Evolutionary conservation across 2,797 vertebrate genomes (phyloP), one percentile per base, ranked within the genome.

Genomic region (Lepidocolaptes lacrymiger): DNA sequence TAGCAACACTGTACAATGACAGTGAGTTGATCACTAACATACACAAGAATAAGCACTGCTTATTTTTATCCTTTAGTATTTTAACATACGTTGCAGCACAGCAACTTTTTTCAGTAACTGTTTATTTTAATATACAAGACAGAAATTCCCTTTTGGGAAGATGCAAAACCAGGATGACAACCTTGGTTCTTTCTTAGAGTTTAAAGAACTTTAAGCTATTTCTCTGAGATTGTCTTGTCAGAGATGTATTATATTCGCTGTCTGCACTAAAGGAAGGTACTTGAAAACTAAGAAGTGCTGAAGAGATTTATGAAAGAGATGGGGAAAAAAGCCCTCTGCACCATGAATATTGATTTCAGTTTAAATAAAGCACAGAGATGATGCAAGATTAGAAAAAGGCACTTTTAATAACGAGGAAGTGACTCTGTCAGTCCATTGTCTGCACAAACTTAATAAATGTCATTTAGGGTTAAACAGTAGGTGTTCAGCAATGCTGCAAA

Each of bases 401-500:
- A 75, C 79, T 91, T 58, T 91, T 85, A 95, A 92, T 93, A 95
- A 96, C 23, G 64, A 95, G 81, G 76, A 96, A 96, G 43, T 81
- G 55, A 91, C 89, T 96, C 68, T 21, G 3, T 74, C 71, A 61
- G 77, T 78, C 88, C 63, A 74, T 44, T 76, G 62, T 56, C 91
- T 97, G 90, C 10, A 10, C 80, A 94, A 95, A 87, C 41, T 85
- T 85, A 94, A 97, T 96, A 96, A 97, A 96, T 86, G 90, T 92
- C 88, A 79, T 90, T 92, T 80, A 77, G 78, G 84, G 56, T 80
- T 95, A 93, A 97, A 96, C 72, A 91, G 89, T 63, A 96, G 93
- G 91, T 91, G 79, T 89, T 95, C 91, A 89, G 91, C 66, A 82
- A 86, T 59, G 51, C 89, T 84, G 69, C 74, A 77, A 78, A 94